Evolutionary conservation across 2,113 vertebrate genomes (phyloP).

Genomic region (Hystrix cristata): DNA sequence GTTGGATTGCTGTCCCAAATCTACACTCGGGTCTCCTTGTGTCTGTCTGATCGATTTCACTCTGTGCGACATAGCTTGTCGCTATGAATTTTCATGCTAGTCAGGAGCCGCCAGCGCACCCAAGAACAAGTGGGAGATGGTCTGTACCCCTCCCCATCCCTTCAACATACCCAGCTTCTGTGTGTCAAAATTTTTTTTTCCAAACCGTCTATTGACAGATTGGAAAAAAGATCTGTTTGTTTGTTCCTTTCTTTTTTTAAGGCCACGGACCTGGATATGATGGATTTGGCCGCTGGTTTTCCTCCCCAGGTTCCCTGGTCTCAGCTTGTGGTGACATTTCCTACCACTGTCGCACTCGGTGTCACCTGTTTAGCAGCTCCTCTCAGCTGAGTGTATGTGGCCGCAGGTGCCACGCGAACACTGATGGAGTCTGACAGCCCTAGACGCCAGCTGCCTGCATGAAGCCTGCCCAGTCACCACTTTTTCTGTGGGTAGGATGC

Average conservation of each 20-base stretch:
- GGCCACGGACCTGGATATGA: conserved; percentile 48
- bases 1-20: conserved; percentile 99
- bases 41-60: conserved; percentile 99
- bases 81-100: conserved; percentile 97
- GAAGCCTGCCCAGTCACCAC: conserved; percentile 85
- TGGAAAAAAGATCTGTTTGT: background rate
- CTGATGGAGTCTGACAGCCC: conserved; percentile 94
- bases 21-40: conserved; percentile 95
- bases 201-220: background rate
- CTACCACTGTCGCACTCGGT: conserved; percentile 81
- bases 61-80: conserved; percentile 97
- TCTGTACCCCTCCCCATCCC: conserved; percentile 69
- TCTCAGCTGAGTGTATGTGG: conserved; percentile 86
- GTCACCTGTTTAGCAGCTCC: conserved; percentile 94
- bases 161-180: conserved; percentile 55
- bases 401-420: conserved; percentile 92
- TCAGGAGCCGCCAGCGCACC: conserved; percentile 92
- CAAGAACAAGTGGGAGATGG: conserved; percentile 87
- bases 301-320: conserved; percentile 75
- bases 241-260: conserved; percentile 61
- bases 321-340: conserved; percentile 75
- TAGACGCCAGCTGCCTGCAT: conserved; percentile 90
- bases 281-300: conserved; percentile 53
- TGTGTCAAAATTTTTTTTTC: background rate
- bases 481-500: conserved; percentile 83